These are phyloP conservation scores for Chrysotoxum bicinctum DNA, from an alignment of 2,888 invertebrate genomes.

Conservation along the genomic window DNA sequence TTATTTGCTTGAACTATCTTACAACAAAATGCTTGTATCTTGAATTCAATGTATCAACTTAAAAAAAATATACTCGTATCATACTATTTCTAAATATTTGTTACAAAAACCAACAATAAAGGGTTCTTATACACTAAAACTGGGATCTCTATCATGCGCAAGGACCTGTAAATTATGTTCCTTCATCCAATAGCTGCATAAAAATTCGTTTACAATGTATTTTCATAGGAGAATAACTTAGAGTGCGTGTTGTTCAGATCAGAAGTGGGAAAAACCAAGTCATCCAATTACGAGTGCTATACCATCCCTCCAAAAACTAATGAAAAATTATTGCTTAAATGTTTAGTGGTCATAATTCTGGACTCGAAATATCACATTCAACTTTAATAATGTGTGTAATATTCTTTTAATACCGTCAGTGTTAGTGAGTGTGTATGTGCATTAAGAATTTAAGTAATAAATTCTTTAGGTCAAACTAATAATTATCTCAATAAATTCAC, in stretches of 20 bases:
- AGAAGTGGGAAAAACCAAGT: slow-evolving; percentile 23
- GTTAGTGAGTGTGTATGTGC: slow-evolving; percentile 1
- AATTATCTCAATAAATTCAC: slow-evolving; percentile 49
- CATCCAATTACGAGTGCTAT: background rate
- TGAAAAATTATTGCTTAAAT: slow-evolving; percentile 6
- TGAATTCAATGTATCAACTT: background rate
- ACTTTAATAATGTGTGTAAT: background rate
- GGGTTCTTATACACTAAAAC: slow-evolving; percentile 61
- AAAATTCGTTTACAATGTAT: slow-evolving; percentile 22
- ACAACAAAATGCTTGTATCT: background rate
- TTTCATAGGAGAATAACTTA: slow-evolving; percentile 22
- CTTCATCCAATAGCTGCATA: slow-evolving; percentile 51
- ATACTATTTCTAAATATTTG: background rate
- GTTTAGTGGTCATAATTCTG: slow-evolving; percentile 15
- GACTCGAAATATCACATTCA: background rate
- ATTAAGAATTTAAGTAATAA: slow-evolving; percentile 37
- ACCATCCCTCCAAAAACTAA: slow-evolving; percentile 39
- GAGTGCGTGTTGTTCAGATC: slow-evolving; percentile 40
- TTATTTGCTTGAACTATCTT: background rate
- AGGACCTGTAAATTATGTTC: slow-evolving; percentile 50
- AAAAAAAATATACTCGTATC: no score
- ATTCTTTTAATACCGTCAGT: background rate
- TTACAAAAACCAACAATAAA: slow-evolving; percentile 10
- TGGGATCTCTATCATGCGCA: slow-evolving; percentile 65
- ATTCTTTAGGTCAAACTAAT: slow-evolving; percentile 43